These are phyloP conservation scores for Tachystola acroxantha DNA, from an alignment of 2,888 invertebrate genomes.

Conservation along the genomic window DNA sequence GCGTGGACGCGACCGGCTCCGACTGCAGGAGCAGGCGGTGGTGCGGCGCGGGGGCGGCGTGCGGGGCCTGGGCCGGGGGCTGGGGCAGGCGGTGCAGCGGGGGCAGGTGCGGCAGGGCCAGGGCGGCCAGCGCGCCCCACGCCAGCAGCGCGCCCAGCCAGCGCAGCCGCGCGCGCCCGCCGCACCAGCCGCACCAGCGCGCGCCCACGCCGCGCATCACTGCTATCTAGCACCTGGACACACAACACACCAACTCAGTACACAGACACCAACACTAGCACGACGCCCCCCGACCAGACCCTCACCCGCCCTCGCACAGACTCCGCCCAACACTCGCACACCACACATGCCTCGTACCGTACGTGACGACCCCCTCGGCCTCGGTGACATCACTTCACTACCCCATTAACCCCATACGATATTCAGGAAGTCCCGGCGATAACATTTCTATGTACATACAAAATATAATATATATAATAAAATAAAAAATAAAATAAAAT, in stretches of 20 bases:
- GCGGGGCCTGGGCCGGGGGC: conserved; percentile 21
- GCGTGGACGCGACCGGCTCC: conserved; percentile 33
- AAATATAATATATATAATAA: too few species aligned
- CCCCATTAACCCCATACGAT: too few species aligned
- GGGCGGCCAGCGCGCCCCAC: conserved; percentile 56
- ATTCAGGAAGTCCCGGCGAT: too few species aligned
- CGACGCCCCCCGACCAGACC: background rate
- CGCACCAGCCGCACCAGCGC: conserved; percentile 1
- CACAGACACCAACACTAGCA: background rate
- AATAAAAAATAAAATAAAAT: too few species aligned
- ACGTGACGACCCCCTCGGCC: too few species aligned
- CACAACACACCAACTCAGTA: background rate
- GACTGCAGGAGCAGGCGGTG: conserved; percentile 44
- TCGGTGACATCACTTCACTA: too few species aligned
- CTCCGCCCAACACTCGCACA: too few species aligned
- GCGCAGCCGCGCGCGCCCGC: conserved; percentile 55
- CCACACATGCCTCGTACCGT: too few species aligned
- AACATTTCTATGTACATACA: too few species aligned
- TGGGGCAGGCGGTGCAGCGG: conserved; percentile 26
- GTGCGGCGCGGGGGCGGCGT: conserved; percentile 21
- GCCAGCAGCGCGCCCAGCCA: conserved; percentile 39
- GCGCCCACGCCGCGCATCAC: background rate
- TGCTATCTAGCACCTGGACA: too few species aligned
- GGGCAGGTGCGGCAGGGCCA: conserved; percentile 51
- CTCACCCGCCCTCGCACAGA: too few species aligned